These are phyloP conservation scores for Amphipoea oculea DNA, from an alignment of 2,888 invertebrate genomes.

Conservation along the genomic window DNA sequence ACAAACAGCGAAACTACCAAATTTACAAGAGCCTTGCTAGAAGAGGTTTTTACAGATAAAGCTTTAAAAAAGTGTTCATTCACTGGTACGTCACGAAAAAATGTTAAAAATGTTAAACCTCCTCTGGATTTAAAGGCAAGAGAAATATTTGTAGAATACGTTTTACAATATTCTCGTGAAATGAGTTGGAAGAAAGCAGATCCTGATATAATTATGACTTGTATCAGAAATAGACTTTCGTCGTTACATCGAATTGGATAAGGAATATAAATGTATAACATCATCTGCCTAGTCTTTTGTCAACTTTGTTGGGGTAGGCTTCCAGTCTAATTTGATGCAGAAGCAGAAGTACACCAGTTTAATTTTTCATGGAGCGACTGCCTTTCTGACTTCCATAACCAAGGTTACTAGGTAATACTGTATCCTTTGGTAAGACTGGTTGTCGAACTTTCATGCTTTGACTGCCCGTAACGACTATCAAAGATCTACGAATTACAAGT, in stretches of 20 bases:
- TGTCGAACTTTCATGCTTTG: not conserved
- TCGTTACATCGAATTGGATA: not conserved
- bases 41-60: slow-evolving; percentile 29
- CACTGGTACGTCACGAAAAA: slow-evolving; percentile 9
- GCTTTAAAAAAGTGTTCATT: slow-evolving; percentile 27
- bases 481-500: not conserved
- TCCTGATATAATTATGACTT: not conserved
- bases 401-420: not conserved
- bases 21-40: slow-evolving; percentile 19
- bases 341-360: not conserved
- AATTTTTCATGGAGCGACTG: not conserved
- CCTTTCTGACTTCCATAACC: not conserved
- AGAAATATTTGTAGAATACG: slow-evolving; percentile 13
- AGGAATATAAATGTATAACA: not conserved
- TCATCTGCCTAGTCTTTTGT: not conserved
- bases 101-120: not conserved
- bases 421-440: not conserved
- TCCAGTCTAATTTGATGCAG: not conserved
- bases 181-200: slow-evolving; percentile 15
- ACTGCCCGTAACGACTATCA: not conserved
- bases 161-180: slow-evolving; percentile 2
- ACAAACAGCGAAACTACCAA: not conserved
- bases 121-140: slow-evolving; percentile 25
- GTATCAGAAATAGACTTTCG: slow-evolving; percentile 23
- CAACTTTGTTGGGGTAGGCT: not conserved